Evolutionary conservation across 1,140 invertebrate species (phyloP).

Genomic region (Berghia stephanieae): DNA sequence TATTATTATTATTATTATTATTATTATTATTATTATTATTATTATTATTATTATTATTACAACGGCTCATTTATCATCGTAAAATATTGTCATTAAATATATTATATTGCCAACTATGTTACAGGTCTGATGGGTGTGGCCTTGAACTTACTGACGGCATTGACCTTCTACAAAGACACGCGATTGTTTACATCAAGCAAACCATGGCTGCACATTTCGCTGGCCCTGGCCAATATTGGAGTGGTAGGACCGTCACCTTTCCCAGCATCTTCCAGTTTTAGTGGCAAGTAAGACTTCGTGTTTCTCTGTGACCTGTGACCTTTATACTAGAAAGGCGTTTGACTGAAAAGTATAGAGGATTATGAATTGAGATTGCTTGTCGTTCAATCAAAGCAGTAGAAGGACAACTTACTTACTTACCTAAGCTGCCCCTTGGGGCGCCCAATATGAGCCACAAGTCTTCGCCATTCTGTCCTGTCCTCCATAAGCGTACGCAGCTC

Average conservation of each 20-base stretch:
- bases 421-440: no score
- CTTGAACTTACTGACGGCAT: slow-evolving; percentile 36
- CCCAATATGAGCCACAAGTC: no score
- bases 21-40: not conserved
- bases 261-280: slow-evolving; percentile 45
- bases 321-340: no score
- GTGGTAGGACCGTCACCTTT: slow-evolving; percentile 45
- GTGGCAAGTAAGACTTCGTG: slow-evolving; percentile 40
- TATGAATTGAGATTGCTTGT: no score
- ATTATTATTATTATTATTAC: not conserved
- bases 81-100: not conserved
- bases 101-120: not conserved
- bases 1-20: not conserved
- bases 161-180: slow-evolving; percentile 41
- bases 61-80: not conserved
- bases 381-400: no score
- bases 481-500: no score
- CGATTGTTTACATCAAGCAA: slow-evolving; percentile 34
- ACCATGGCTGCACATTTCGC: slow-evolving; percentile 42
- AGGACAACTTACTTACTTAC: no score
- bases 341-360: no score
- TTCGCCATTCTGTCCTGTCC: no score
- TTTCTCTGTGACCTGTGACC: not conserved
- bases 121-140: slow-evolving; percentile 40
- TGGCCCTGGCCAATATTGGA: slow-evolving; percentile 45